phyloP scores from a whole-genome alignment of 2,888 invertebrate genomes.

The Seira sanloemensis region DNA sequence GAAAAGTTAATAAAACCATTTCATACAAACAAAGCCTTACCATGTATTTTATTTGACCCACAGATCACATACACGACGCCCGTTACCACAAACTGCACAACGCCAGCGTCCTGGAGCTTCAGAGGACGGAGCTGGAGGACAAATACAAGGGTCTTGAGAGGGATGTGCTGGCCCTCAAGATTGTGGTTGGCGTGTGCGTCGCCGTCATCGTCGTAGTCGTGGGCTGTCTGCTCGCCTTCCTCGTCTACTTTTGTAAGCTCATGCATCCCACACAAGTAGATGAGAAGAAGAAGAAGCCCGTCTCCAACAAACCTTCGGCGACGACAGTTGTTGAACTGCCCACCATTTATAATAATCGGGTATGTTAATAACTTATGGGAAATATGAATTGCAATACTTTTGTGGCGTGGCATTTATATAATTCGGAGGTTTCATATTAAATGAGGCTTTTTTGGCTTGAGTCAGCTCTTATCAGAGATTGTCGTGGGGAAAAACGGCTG shows the following conservation, averaged over 20 bases:
- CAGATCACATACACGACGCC: constrained; percentile 56
- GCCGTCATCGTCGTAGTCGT: constrained; percentile 52
- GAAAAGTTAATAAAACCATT: too few relatives aligned
- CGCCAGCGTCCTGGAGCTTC: constrained; percentile 29
- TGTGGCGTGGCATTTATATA: too few relatives aligned
- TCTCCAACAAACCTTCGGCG: not conserved
- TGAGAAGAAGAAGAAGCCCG: constrained; percentile 27
- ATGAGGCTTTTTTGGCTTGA: too few relatives aligned
- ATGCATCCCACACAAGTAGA: constrained; percentile 30
- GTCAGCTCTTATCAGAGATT: too few relatives aligned
- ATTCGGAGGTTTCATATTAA: too few relatives aligned
- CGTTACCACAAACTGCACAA: constrained; percentile 48
- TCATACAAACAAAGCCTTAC: too few relatives aligned
- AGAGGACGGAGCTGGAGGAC: constrained; percentile 31
- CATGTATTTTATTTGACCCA: too few relatives aligned
- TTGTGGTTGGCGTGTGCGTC: constrained; percentile 51
- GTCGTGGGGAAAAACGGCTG: too few relatives aligned
- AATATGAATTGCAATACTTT: constrained; percentile 14
- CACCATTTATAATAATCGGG: constrained; percentile 50
- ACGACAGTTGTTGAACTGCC: constrained; percentile 53
- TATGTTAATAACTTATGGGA: not conserved
- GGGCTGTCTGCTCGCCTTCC: constrained; percentile 28
- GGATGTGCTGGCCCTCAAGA: constrained; percentile 54
- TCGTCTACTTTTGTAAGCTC: constrained; percentile 54
- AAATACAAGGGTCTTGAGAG: constrained; percentile 53